Percentiles rank a stretch among this genome's conserved stretches.
phyloP scores from a whole-genome alignment of 2,797 vertebrate species.

The Botia almorhae region DNA sequence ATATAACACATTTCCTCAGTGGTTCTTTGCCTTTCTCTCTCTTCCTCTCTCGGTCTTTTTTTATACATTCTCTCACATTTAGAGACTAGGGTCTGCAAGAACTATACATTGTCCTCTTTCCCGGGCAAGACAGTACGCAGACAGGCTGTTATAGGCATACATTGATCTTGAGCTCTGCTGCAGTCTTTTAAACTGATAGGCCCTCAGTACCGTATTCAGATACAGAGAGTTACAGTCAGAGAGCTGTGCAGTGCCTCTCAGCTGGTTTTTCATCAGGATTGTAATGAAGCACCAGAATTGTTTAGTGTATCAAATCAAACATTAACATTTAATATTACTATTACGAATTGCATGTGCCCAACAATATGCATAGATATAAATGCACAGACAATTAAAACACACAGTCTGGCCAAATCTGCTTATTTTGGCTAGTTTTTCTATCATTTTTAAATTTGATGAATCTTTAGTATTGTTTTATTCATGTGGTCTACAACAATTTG shows the following conservation, averaged over 20 bases:
- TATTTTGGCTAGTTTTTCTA: no score
- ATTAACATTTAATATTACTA: no score
- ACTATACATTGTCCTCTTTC: background rate
- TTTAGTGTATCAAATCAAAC: background rate
- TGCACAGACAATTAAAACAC: no score
- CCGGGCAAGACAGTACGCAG: background rate
- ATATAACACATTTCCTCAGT: no score
- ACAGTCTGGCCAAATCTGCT: no score
- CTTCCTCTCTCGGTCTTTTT: no score
- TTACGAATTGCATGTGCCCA: no score
- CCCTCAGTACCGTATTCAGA: slow-evolving; percentile 7
- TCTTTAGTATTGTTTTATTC: no score
- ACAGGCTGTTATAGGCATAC: slow-evolving; percentile 20
- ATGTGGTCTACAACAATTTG: no score
- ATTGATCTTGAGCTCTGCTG: slow-evolving; percentile 32
- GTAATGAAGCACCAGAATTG: background rate
- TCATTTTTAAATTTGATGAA: no score
- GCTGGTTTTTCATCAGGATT: background rate
- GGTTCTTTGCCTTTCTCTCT: background rate
- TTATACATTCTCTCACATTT: background rate
- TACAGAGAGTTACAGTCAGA: background rate
- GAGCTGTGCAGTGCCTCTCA: background rate
- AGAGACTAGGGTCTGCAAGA: background rate
- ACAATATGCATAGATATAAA: no score
- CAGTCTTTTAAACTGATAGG: slow-evolving; percentile 37